Conservation (phyloP, 2,113 vertebrate genomes). For the Campylorhamphus procurvoides region DNA sequence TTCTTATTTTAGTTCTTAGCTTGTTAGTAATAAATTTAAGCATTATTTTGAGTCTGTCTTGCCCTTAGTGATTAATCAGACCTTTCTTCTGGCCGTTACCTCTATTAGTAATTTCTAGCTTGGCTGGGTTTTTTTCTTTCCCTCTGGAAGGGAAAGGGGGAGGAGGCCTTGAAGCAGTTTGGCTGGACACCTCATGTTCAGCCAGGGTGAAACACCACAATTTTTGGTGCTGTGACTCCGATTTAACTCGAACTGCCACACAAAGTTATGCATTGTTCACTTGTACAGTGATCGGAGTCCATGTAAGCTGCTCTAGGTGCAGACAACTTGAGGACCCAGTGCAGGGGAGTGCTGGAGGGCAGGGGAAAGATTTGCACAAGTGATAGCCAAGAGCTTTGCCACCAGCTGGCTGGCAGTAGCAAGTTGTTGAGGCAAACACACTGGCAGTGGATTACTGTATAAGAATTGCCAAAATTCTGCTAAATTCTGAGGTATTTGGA, state of each 20-base stretch:
- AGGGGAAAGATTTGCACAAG: neutral
- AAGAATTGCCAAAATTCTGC: neutral
- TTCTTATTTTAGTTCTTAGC: too few species aligned
- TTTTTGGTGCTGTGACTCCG: too few species aligned
- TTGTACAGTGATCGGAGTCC: neutral
- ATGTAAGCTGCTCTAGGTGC: neutral
- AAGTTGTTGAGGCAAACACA: neutral
- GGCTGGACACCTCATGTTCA: too few species aligned
- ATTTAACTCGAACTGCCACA: too few species aligned
- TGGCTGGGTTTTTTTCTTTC: too few species aligned
- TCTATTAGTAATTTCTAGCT: too few species aligned
- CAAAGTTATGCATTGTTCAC: neutral
- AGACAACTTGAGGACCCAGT: neutral
- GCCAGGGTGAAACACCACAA: neutral
- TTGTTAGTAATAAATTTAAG: too few species aligned
- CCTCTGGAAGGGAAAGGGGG: too few species aligned
- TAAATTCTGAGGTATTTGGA: neutral
- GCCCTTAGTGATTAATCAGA: too few species aligned
- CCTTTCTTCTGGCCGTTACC: too few species aligned
- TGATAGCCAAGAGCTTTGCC: neutral
- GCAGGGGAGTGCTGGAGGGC: neutral
- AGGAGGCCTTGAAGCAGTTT: too few species aligned
- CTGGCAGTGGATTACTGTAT: neutral
- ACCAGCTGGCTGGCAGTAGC: neutral
- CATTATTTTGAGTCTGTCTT: too few species aligned